A percentile compares a stretch with the other conserved stretches of the same genome.
phyloP scores from a whole-genome alignment of 2,888 invertebrate species.

The Sminthurinus aureus region DNA sequence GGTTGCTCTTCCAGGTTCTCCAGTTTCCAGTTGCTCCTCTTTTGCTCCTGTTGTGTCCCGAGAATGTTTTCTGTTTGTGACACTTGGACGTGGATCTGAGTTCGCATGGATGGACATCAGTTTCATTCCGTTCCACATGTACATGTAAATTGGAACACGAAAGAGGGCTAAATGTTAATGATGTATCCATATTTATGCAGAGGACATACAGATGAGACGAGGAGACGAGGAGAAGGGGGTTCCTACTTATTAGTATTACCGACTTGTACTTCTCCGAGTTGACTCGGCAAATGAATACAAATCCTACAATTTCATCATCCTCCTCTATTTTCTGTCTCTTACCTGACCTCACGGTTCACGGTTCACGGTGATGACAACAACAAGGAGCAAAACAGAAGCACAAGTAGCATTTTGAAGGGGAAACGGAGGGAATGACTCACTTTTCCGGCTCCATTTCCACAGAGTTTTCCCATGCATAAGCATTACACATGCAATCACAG shows the following conservation, averaged over 20 bases:
- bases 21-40: neutral
- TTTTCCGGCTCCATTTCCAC: too few species aligned
- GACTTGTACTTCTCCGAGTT: neutral
- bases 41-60: too few species aligned
- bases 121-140: neutral
- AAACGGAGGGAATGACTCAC: neutral
- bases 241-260: neutral
- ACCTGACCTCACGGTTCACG: neutral
- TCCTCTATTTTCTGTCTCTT: too few species aligned
- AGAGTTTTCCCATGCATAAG: neutral
- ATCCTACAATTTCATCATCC: slow-evolving; percentile 2
- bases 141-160: neutral
- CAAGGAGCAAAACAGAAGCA: too few species aligned
- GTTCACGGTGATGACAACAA: too few species aligned
- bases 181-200: neutral
- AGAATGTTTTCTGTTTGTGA: neutral
- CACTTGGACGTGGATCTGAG: neutral
- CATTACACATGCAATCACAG: slow-evolving; percentile 3
- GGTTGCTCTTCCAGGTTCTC: neutral
- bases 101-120: neutral
- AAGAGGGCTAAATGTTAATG: neutral
- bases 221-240: neutral
- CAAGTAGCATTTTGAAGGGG: neutral
- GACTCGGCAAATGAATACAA: neutral
- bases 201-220: neutral